Base-by-base conservation (phyloP, 1,140 invertebrate genomes). In the Calycopis cecrops region DNA sequence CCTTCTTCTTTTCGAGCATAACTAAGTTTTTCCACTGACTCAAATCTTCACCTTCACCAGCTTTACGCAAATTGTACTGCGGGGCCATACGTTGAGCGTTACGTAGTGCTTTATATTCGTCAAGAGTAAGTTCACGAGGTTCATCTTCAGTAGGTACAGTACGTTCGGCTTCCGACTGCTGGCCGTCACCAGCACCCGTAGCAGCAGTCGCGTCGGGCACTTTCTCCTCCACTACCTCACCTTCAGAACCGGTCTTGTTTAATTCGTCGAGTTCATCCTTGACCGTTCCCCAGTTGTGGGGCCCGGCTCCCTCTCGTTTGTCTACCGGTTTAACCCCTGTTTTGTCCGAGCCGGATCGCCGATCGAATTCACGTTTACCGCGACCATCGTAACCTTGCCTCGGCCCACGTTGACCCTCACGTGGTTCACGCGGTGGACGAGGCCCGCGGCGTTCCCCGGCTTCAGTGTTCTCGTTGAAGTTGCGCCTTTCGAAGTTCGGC, bases 261-360 rank as follows among this genome's bases (percentile, higher is more conserved):
- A 90, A 75, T 63, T 91, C 90, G 87, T 95, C 95, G 65, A 96
- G 92, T 68, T 97, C 95, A 88, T 98, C 96, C 80, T 95, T 96
- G 66, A 96, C 92, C 48, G 93, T 96, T 69, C 97, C 97, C 97
- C 97, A 98, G 84, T 98, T 99, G 86, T 97, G 95, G 69, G 96
- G 92, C 55, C 97, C 97, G 89, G 91, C 93, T 76, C 97, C 97
- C 76, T 98, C 97, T 65, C 95, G 93, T 88, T 99, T 98, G 75
- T 98, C 97, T 65, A 97, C 90, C 58, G 96, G 91, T 88, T 98
- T 98, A 52, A 98, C 93, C 76, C 97, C 96, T 85, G 95, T 97
- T 90, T 95, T 97, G 77, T 98, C 96, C 53, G 95, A 97, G 63
- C 97, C 97, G 73, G 96, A 98, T 84, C 98, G 95, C 60, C 97